phyloP scores from a whole-genome alignment of 2,797 vertebrate genomes.

The Lophius americanus region DNA sequence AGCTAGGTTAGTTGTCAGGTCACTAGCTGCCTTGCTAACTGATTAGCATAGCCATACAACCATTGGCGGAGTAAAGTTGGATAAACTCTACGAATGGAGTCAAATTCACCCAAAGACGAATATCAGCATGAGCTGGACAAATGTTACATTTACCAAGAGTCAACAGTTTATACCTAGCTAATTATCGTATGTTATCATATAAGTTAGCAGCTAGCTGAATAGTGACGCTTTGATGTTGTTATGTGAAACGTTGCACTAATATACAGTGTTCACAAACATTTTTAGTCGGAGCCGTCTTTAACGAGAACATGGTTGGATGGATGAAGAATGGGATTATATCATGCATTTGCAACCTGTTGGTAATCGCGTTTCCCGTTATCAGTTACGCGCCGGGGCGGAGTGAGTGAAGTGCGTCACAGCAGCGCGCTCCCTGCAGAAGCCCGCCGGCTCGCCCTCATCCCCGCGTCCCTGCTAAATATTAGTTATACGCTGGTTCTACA shows the following conservation, averaged over 20 bases:
- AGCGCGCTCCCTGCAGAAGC: no score
- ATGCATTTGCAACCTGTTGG: slow-evolving; percentile 67
- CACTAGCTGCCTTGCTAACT: slow-evolving; percentile 43
- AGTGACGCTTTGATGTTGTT: neutral
- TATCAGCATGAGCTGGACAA: rapidly evolving
- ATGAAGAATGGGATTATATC: no score
- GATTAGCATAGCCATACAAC: slow-evolving; percentile 23
- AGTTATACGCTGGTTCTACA: no score
- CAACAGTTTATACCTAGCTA: neutral
- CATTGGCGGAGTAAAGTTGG: slow-evolving; percentile 6
- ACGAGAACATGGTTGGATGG: no score
- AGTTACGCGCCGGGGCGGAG: slow-evolving; percentile 63
- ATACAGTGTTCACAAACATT: rapidly evolving
- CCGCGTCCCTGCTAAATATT: no score
- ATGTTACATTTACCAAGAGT: neutral
- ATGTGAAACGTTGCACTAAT: neutral
- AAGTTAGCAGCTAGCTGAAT: slow-evolving; percentile 5
- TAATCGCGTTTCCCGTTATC: slow-evolving; percentile 59
- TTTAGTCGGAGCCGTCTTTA: neutral
- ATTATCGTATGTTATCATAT: neutral
- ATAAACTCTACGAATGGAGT: rapidly evolving
- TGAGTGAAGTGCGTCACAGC: slow-evolving; percentile 60
- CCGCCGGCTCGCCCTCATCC: no score
- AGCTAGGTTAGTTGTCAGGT: slow-evolving; percentile 15
- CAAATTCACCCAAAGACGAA: rapidly evolving